phyloP scores from a whole-genome alignment of 30 jellyfish, hydroid and myxozoan species.

The Morbakka virulenta region DNA sequence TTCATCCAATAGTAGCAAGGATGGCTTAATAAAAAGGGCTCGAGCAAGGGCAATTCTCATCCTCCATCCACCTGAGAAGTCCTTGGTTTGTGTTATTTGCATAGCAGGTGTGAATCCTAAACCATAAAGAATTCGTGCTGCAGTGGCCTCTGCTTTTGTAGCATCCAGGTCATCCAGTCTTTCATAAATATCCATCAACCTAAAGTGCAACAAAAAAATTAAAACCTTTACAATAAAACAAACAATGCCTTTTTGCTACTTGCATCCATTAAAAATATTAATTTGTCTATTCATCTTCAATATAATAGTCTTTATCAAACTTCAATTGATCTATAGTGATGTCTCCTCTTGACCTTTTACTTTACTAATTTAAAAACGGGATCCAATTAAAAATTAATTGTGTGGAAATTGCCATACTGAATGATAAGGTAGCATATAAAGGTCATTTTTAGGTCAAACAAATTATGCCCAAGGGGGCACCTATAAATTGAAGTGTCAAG shows the following conservation, averaged over 20 bases:
- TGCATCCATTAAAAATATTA: too few species aligned
- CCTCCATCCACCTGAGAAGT: conserved; percentile 98
- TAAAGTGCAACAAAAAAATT: not conserved
- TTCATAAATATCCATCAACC: conserved; percentile 84
- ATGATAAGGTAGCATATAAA: not conserved
- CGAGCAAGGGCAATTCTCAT: conserved; percentile 95
- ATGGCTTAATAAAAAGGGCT: conserved; percentile 90
- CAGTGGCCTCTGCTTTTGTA: conserved; percentile 87
- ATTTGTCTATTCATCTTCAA: too few species aligned
- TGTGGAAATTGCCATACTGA: not conserved
- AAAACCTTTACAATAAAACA: too few species aligned
- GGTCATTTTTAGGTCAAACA: not conserved
- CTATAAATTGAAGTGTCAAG: too few species aligned
- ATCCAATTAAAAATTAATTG: not conserved
- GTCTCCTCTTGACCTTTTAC: too few species aligned
- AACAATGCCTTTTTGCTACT: too few species aligned
- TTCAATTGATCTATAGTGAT: too few species aligned
- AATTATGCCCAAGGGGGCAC: not conserved
- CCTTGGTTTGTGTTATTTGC: conserved; percentile 85
- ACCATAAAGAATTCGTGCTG: conserved; percentile 88
- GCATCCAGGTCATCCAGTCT: conserved; percentile 92
- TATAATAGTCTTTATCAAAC: too few species aligned
- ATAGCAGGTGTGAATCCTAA: conserved; percentile 91
- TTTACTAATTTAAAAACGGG: not conserved
- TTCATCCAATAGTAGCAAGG: conserved; percentile 84